phyloP scores from a whole-genome alignment of 2,888 invertebrate genomes.

The Odontothrips loti region DNA sequence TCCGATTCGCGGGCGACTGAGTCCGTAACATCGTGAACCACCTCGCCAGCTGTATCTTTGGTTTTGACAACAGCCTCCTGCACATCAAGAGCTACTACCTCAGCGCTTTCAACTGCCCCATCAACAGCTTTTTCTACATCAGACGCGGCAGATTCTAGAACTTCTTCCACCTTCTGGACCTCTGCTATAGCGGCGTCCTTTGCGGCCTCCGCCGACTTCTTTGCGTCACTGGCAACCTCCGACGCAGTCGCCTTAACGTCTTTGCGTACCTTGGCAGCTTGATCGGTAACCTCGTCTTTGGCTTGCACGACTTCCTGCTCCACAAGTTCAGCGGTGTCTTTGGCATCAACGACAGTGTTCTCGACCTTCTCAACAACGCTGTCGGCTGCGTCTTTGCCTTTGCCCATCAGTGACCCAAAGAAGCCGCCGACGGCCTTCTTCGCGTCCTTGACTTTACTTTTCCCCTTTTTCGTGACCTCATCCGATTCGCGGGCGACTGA shows the following conservation, averaged over 20 bases:
- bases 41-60: conserved; percentile 37
- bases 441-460: conserved; percentile 28
- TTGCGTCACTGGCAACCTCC: not conserved
- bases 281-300: not conserved
- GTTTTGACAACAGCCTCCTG: conserved; percentile 40
- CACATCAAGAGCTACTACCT: conserved; percentile 36
- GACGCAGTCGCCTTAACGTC: not conserved
- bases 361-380: not conserved
- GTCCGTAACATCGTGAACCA: conserved; percentile 35
- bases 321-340: not conserved
- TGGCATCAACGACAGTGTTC: not conserved
- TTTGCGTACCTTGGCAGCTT: not conserved
- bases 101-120: conserved; percentile 36
- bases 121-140: conserved; percentile 36
- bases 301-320: not conserved
- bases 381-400: conserved; percentile 30
- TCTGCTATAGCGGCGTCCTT: not conserved
- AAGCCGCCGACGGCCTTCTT: conserved; percentile 32
- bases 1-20: conserved; percentile 35
- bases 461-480: conserved; percentile 31
- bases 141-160: conserved; percentile 35
- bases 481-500: conserved; percentile 35
- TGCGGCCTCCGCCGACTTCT: not conserved
- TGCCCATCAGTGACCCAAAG: conserved; percentile 32
- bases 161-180: conserved; percentile 35